These are phyloP conservation scores for Ephydatia muelleri DNA, from an alignment of 37 sponge, comb jelly and placozoan species.

Conservation along the genomic window DNA sequence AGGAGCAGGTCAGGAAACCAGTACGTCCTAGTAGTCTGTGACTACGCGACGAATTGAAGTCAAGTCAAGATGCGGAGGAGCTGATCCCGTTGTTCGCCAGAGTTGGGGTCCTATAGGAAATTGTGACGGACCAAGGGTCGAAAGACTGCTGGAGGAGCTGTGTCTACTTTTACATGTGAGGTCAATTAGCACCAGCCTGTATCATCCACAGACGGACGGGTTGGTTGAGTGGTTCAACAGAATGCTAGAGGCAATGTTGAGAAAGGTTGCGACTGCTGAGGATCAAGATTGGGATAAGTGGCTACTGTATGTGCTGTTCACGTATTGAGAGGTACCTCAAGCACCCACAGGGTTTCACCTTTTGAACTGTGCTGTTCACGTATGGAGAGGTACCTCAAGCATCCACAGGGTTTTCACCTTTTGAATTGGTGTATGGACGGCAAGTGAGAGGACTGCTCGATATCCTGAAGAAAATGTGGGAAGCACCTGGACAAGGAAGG, in stretches of 20 bases:
- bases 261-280: neutral
- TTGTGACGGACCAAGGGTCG: constrained; percentile 21
- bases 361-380: constrained; percentile 43
- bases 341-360: constrained; percentile 33
- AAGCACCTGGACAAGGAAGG: neutral
- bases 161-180: constrained; percentile 21
- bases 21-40: constrained; percentile 10
- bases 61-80: neutral
- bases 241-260: constrained; percentile 31
- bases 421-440: constrained; percentile 35
- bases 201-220: constrained; percentile 47
- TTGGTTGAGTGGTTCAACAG: constrained; percentile 42
- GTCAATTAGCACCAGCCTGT: constrained; percentile 23
- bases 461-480: constrained; percentile 30
- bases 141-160: constrained; percentile 25
- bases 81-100: constrained; percentile 6
- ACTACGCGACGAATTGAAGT: constrained; percentile 39
- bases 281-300: constrained; percentile 25
- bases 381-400: constrained; percentile 45
- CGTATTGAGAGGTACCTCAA: constrained; percentile 47
- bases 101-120: constrained; percentile 24
- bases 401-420: constrained; percentile 42
- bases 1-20: constrained; percentile 11
- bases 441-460: constrained; percentile 32
- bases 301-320: constrained; percentile 28